Evolutionary conservation across 2,113 vertebrate species (phyloP).

Genomic region (Cettia cetti): DNA sequence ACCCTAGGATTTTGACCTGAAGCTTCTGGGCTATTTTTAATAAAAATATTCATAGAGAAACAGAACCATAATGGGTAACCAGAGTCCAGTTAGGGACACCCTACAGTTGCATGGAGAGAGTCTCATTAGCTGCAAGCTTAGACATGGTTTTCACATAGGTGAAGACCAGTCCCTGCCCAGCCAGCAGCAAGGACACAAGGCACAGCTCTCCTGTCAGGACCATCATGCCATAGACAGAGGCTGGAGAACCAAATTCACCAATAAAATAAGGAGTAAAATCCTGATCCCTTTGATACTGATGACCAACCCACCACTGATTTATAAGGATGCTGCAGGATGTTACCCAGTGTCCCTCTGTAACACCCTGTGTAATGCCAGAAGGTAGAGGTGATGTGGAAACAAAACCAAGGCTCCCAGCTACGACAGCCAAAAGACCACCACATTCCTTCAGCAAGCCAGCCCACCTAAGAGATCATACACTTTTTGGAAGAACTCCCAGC

Average conservation of each 20-base stretch:
- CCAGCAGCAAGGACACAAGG: not conserved
- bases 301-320: not conserved
- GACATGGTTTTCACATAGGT: not conserved
- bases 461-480: not conserved
- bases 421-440: not conserved
- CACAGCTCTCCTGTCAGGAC: not conserved
- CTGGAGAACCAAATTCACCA: not conserved
- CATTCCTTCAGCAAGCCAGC: not conserved
- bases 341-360: not conserved
- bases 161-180: not conserved
- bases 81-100: not conserved
- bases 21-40: not conserved
- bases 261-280: not conserved
- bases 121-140: not conserved
- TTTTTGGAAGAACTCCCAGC: not conserved
- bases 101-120: not conserved
- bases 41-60: not conserved
- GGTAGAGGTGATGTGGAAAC: not conserved
- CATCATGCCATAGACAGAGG: rapidly evolving
- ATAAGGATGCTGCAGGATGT: not conserved
- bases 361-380: not conserved
- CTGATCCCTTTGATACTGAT: not conserved
- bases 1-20: not conserved
- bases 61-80: not conserved
- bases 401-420: not conserved